Base-by-base conservation (phyloP, 2,113 vertebrate species). In the Nothocercus julius region DNA sequence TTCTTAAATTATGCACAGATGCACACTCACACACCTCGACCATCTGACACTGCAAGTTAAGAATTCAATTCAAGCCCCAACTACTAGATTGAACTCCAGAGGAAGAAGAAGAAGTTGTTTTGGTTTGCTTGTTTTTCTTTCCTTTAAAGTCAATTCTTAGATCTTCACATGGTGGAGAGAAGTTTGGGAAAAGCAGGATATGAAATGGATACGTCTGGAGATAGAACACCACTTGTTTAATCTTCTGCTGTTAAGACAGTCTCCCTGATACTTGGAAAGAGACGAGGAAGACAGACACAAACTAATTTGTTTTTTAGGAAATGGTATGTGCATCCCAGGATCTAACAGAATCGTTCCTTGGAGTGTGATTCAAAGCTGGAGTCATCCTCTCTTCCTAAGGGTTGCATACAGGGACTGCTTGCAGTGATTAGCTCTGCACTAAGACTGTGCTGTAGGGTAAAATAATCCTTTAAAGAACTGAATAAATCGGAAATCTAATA, bases 271-370 rank as follows among this genome's bases (percentile, higher is more conserved):
- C 80, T 86, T 61, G 32, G 51, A 56, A 93, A 86, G 82, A 24
- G 61, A 61, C 81, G 88, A 80, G 49, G 42, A 90, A 83, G 68
- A 90, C 13, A 90, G 83, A 84, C 88, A 93, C 42, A 93, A 79
- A 88, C 32, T 64, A 88, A 77, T 84, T 83, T 96, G 92, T 90
- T 81, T 44, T 44, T 22, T 11, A 93, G 64, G 85, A 84, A 93
- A 90, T 61, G 74, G 28, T 77, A 73, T 38, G 68, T 77, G 78
- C 34, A 86, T 93, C 69, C 66, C 67, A 22, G 45, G 56, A 25
- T 92, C 32, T 80, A 81, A 64, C 40, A 92, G 82, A 83, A 93
- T 77, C 44, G 64, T 19, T 93, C n/a, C 68, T 77, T 40, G 88
- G 82, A 87, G 53, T 69, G 42, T 59, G 68, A 85, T 88, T 94